Base-by-base conservation (phyloP, 2,888 invertebrate genomes). In the Epistrophe grossulariae region DNA sequence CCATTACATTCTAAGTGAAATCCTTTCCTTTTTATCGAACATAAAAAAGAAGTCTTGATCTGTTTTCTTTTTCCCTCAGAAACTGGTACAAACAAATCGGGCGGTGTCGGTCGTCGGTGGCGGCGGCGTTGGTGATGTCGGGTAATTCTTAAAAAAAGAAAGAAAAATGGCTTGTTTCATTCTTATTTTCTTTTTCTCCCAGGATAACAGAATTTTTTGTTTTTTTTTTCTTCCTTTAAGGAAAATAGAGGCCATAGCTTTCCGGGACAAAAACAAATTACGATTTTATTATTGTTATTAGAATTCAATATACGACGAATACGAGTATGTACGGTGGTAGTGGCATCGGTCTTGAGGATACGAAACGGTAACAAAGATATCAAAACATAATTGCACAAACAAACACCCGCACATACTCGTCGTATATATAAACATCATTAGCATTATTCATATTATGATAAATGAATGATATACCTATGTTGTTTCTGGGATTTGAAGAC, bases 201-300 rank as follows among this genome's bases (percentile, higher is more conserved):
- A 70, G 70, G 52, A 70, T n/a, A 70, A 52, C 68, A 24, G 19
- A 7, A 40, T 52, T 40, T n/a, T 55, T 70, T 70, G 28, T 19
- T 24, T 15, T 24, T 2, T 13, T 28, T 52, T 52, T 4, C 4
- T 48, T 48, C 1, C 24, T 68, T 50, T n/a, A 15, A 48, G 28
- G 15, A 15, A 28, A 40, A 68, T 40, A 40, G n/a, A 43, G 70
- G 40, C 15, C 70, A 40, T 24, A 38, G 68, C n/a, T 70, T 70
- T 70, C 52, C 55, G 24, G 52, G 24, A 55, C 78, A 78, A 83
- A 62, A 62, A 73, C 73, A 70, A 83, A 83, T 70, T 72, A 73
- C 77, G 73, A 68, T 72, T 52, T 55, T 80, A 73, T 77, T 71
- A 77, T 84, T 80, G 40, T 77, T 80, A 76, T 80, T 80, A 35